phyloP scores from a whole-genome alignment of 2,888 invertebrate species.

The Orthosia gothica region DNA sequence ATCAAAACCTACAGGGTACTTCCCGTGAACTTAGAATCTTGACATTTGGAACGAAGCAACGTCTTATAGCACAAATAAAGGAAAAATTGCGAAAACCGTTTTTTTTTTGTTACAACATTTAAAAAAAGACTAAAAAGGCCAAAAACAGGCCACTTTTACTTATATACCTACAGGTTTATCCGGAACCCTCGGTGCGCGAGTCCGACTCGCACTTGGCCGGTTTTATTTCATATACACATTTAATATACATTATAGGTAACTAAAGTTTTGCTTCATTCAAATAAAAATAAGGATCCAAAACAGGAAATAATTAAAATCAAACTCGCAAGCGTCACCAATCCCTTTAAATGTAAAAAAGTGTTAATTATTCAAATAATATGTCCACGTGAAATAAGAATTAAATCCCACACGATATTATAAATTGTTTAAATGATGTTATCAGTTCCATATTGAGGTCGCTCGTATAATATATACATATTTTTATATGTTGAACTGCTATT shows the following conservation, averaged over 20 bases:
- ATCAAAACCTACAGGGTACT: too few relatives aligned
- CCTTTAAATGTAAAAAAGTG: constrained; percentile 26
- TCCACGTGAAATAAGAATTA: constrained; percentile 17
- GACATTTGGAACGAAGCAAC: too few relatives aligned
- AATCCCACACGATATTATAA: constrained; percentile 1
- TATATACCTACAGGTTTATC: too few relatives aligned
- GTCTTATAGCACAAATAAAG: too few relatives aligned
- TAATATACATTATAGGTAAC: neutral
- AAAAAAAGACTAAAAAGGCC: too few relatives aligned
- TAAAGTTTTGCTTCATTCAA: constrained; percentile 11
- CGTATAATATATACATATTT: constrained; percentile 17
- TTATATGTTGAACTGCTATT: neutral
- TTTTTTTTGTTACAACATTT: too few relatives aligned
- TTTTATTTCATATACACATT: neutral
- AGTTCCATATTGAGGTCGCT: constrained; percentile 9
- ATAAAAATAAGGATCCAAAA: constrained; percentile 3
- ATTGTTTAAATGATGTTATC: constrained; percentile 4
- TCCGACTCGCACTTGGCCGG: too few relatives aligned
- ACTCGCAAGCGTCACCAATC: constrained; percentile 20
- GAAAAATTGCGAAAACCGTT: too few relatives aligned
- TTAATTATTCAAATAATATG: constrained; percentile 30
- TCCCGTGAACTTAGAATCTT: too few relatives aligned
- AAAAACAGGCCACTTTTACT: too few relatives aligned
- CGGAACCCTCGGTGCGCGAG: too few relatives aligned
- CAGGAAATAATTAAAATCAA: constrained; percentile 41